phyloP scores from a whole-genome alignment of 2,113 vertebrate genomes.

The Mirza zaza region DNA sequence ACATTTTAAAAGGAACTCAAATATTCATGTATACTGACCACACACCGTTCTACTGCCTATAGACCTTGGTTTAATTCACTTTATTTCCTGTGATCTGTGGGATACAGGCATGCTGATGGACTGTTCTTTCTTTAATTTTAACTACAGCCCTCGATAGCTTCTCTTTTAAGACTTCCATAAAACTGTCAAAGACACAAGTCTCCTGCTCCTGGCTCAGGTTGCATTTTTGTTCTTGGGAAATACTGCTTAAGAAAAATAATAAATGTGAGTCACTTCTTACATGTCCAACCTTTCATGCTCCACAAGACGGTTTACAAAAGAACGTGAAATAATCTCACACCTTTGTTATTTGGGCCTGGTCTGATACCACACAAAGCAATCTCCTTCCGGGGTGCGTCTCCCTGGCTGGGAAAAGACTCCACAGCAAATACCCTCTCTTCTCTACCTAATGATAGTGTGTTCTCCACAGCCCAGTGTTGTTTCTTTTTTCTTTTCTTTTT shows the following conservation, averaged over 20 bases:
- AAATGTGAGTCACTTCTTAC: not conserved
- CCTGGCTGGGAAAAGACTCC: not conserved
- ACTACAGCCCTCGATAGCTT: not conserved
- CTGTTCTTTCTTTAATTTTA: not conserved
- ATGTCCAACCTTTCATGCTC: not conserved
- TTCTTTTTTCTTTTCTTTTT: not conserved
- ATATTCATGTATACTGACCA: not conserved
- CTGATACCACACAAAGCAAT: not conserved
- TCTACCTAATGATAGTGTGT: fast-evolving
- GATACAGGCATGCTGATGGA: not conserved
- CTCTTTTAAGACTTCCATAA: not conserved
- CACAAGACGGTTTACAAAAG: not conserved
- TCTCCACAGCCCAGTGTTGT: not conserved
- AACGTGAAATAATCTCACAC: not conserved
- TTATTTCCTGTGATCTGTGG: not conserved
- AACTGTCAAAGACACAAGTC: not conserved
- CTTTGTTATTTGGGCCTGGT: not conserved
- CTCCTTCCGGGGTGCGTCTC: not conserved
- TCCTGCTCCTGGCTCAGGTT: not conserved
- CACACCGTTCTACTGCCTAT: not conserved
- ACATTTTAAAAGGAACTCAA: not conserved
- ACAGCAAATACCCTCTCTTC: not conserved
- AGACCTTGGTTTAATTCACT: not conserved
- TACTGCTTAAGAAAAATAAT: not conserved
- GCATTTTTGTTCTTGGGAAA: not conserved